Base-by-base conservation (phyloP, 2,888 invertebrate species). In the Dioctria linearis region DNA sequence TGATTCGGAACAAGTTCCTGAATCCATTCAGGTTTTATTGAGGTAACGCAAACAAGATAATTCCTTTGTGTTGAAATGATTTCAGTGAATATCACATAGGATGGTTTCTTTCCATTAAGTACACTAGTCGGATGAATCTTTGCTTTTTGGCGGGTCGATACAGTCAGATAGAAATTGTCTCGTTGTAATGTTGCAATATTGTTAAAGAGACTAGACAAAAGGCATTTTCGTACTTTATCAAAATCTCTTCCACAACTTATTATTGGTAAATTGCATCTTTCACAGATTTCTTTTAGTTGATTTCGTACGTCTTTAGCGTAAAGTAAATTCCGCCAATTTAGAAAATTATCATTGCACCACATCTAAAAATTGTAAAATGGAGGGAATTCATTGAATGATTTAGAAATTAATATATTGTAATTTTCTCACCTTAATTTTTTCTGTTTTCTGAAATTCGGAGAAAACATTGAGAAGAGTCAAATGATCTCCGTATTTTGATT, bases 291-390 rank as follows among this genome's bases (percentile, higher is more conserved):
- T 9, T 92, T 87, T 82, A 98, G 89, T 87, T 98, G 98, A 76
- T 92, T 91, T 69, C 96, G 91, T 3, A 98, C 94, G 84, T 96
- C 94, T 65, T 90, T 89, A 0, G 96, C 97, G 86, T 95, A 95
- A 59, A 92, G 90, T 86, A 98, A 91, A 90, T 97, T 96, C 84
- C 96, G 92, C 82, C 92, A 90, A 87, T 97, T 95, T 73, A 98
- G 90, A 87, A 93, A 97, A 88, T 98, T 96, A 84, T 97, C 96
- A 86, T 93, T 93, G 86, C 98, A 98, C 96, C 97, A 98, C 88
- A 88, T 81, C 87, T 88, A 25, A 46, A 80, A 83, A 65, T 43
- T 43, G 39, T 2, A 79, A 66, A 54, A 43, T 43, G 25, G 25
- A 46, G 5, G 5, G 8, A 6, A 8, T 46, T 46, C 46, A 46